These are phyloP conservation scores for Neotoma lepida DNA, from an alignment of 2,113 vertebrate species.

Conservation along the genomic window DNA sequence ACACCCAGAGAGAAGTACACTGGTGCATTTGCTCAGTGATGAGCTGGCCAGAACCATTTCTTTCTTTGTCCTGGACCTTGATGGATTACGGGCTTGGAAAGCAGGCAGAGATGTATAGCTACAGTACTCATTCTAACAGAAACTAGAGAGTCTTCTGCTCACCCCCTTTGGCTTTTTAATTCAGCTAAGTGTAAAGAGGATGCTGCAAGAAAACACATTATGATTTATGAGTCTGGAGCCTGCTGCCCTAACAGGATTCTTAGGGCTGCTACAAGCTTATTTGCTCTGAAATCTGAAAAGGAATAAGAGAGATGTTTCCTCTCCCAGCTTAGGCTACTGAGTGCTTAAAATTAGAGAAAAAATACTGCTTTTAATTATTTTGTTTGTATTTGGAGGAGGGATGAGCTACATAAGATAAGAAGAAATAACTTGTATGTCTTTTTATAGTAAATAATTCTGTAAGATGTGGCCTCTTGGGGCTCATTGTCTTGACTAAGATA, in stretches of 20 bases:
- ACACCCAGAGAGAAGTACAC: neutral
- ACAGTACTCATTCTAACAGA: neutral
- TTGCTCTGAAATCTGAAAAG: conserved; percentile 50
- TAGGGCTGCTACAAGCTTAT: neutral
- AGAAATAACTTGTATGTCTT: neutral
- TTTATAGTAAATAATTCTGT: neutral
- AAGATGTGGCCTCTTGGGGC: neutral
- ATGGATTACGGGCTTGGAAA: conserved; percentile 44
- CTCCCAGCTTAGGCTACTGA: neutral
- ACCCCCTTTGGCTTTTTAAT: conserved; percentile 45
- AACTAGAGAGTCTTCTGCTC: neutral
- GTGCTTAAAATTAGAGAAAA: conserved; percentile 27
- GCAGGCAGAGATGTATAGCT: conserved; percentile 41
- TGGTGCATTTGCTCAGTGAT: neutral
- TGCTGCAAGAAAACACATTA: neutral
- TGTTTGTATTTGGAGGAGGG: conserved; percentile 18
- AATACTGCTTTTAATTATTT: conserved; percentile 32
- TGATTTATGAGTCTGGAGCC: conserved; percentile 59
- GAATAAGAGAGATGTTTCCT: neutral
- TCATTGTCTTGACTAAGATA: conserved; percentile 15
- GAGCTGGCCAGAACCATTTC: conserved; percentile 15
- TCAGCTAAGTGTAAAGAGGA: conserved; percentile 43
- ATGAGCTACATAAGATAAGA: conserved; percentile 5
- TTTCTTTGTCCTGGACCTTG: conserved; percentile 48
- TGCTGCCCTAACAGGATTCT: conserved; percentile 33